Base-by-base conservation (phyloP, 1,140 invertebrate genomes). In the Globodera rostochiensis region DNA sequence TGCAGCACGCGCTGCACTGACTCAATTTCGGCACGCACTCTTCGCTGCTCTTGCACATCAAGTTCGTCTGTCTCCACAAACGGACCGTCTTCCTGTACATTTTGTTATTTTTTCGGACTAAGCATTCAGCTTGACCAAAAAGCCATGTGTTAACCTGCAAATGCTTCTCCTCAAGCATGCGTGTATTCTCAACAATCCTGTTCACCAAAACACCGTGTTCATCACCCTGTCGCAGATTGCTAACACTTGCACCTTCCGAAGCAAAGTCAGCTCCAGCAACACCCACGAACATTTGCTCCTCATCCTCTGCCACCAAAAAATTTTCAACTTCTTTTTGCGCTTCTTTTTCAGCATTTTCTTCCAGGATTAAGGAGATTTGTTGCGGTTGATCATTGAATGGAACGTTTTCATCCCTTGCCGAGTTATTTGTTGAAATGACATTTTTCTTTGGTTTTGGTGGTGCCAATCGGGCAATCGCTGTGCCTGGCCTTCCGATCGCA, bases 301-400 rank as follows among this genome's bases (percentile, higher is more conserved):
- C 85, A 45, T 86, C 85, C 74, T 88, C 86, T 60, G 86, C 85
- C 5, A 86, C 73, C 19, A 86, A 21, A 73, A 87, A 86, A 81
- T 66, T 79, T 45, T 79, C 79, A 47, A 21, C 36, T 9, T 84
- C 81, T 36, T 50, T 47, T 47, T 73, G 49, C 57, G 69, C 69
- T 25, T 77, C 75, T 6, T 19, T 36, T 80, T 25, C 70, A 57
- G 9, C 66, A 79, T 83, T 78, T 77, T 46, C 84, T 82, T 83
- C 83, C 64, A 85, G 45, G n/a, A 87, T 76, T 45, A 86, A 76
- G 25, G 75, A 57, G 25, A 15, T 13, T 71, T 47, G 36, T 71
- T 64, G 57, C 6, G 11, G 15, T 76, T 76, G n/a, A 76, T 49
- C 77, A 78, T 49, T 70, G n/a, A 50, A 69, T 77, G 46, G 47